Percentiles rank a stretch among this genome's conserved stretches.
Conservation (phyloP, 2,888 invertebrate species). For the Eristalis intricaria region DNA sequence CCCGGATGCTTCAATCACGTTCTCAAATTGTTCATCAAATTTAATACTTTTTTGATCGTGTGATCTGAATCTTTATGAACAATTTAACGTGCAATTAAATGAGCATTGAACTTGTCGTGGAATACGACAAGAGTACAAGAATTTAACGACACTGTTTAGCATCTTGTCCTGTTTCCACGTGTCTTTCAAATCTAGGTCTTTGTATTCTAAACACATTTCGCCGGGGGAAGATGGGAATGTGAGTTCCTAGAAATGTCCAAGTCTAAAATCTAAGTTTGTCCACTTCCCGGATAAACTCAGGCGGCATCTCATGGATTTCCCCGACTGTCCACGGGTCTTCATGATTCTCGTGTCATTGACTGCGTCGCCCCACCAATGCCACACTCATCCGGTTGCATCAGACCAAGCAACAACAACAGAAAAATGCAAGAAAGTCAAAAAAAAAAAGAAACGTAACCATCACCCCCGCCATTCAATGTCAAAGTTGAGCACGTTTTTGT, state of each 20-base stretch:
- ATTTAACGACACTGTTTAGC: background rate
- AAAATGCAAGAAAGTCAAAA: background rate
- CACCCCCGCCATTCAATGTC: conserved; percentile 46
- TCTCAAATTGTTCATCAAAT: background rate
- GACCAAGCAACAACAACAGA: background rate
- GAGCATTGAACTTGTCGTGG: background rate
- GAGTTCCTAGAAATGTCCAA: no score
- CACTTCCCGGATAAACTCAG: no score
- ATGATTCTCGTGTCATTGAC: background rate
- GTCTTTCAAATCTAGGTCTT: no score
- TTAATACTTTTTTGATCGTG: background rate
- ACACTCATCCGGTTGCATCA: background rate
- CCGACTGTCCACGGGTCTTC: background rate
- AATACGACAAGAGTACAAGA: background rate
- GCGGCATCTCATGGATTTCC: background rate
- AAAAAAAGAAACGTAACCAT: background rate
- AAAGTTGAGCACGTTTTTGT: conserved; percentile 62
- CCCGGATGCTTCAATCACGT: background rate
- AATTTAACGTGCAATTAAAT: background rate
- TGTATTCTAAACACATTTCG: no score
- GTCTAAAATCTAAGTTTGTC: no score
- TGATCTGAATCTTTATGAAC: background rate
- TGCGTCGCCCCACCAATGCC: background rate
- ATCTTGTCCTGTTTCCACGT: background rate
- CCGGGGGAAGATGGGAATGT: no score